Evolutionary conservation across 2,797 vertebrate genomes (phyloP), one percentile per base, ranked within the genome.

Genomic region (Premnoplex brunnescens): DNA sequence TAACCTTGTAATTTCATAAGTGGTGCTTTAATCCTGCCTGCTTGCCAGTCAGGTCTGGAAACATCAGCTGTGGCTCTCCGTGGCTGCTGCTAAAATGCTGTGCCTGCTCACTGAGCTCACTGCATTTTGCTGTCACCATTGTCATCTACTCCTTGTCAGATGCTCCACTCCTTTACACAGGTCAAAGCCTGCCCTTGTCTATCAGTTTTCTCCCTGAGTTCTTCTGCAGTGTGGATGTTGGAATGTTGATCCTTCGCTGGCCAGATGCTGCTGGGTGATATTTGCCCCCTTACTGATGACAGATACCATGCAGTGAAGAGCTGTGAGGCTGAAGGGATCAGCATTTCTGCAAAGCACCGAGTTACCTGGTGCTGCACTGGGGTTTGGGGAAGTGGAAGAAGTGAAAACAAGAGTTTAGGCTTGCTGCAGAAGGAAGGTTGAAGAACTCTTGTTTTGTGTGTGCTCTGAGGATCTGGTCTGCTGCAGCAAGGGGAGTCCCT

Each of bases 1-100:
- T 95, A 92, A 92, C 77, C 80, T 84, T 89, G 69, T 91, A 87
- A 94, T 95, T 88, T 89, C 75, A 2, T 87, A 90, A 96, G 44
- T 86, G 85, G 67, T 7, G 28, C 77, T 96, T 85, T 88, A 80
- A 77, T 85, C 39, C 32, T 88, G 67, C 64, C 72, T 93, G 41
- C 37, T 91, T 22, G 9, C 67, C 41, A 48, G 52, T 89, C 68
- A 71, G 46, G 32, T 77, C 92, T 80, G 64, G 46, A 89, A 88
- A 68, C 26, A 19, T 3, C 0, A 0, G 12, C 78, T 56, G 32
- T 71, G 75, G 49, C 1, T 9, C 72, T 77, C 43, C 15, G 3
- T 28, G 59, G 54, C 49, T 3, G 3, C 72, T 92, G 68, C 72
- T 92, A 44, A 91, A 93, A 73, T 39, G 30, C 49, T 75, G 28